Percentiles rank a stretch among this genome's conserved stretches.
Conservation (phyloP, 2,888 invertebrate genomes). For the Aethes cnicana region DNA sequence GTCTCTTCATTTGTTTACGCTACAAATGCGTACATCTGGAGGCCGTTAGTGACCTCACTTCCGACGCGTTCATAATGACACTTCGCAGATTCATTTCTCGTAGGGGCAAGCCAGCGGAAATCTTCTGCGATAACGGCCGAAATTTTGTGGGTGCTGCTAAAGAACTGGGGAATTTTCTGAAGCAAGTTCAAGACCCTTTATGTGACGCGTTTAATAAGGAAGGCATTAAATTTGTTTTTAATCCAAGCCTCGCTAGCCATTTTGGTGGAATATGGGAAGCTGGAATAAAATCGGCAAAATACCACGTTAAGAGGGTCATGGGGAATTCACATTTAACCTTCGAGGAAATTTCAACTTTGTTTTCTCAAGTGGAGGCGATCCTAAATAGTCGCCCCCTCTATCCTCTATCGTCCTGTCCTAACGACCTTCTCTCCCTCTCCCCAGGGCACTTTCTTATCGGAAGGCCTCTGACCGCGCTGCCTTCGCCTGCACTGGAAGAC, state of each 20-base stretch:
- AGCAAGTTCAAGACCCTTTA: conserved; percentile 19
- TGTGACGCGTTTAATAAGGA: conserved; percentile 37
- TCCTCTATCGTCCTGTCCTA: neutral
- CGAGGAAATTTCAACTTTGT: conserved; percentile 11
- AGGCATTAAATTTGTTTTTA: conserved; percentile 24
- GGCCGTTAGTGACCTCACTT: conserved; percentile 38
- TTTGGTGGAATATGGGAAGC: conserved; percentile 1
- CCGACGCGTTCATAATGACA: conserved; percentile 39
- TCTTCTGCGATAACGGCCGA: conserved; percentile 42
- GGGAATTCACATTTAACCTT: conserved; percentile 14
- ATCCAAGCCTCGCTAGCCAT: too few species aligned
- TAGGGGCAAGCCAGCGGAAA: conserved; percentile 40
- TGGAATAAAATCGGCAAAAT: conserved; percentile 10
- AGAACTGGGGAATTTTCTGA: conserved; percentile 35
- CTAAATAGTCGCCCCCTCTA: conserved; percentile 7
- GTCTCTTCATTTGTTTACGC: neutral
- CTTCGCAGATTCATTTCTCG: conserved; percentile 43
- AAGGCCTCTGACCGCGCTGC: neutral
- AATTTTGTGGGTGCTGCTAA: conserved; percentile 41
- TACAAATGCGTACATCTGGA: too few species aligned
- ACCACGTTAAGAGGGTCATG: conserved; percentile 7
- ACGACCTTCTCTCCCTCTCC: neutral
- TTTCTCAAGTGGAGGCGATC: conserved; percentile 15
- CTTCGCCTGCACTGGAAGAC: neutral
- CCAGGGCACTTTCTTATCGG: conserved; percentile 4